A percentile compares a stretch with the other conserved stretches of the same genome.
Evolutionary conservation across 2,888 invertebrate species (phyloP).

Genomic region (Stenichneumon culpator): DNA sequence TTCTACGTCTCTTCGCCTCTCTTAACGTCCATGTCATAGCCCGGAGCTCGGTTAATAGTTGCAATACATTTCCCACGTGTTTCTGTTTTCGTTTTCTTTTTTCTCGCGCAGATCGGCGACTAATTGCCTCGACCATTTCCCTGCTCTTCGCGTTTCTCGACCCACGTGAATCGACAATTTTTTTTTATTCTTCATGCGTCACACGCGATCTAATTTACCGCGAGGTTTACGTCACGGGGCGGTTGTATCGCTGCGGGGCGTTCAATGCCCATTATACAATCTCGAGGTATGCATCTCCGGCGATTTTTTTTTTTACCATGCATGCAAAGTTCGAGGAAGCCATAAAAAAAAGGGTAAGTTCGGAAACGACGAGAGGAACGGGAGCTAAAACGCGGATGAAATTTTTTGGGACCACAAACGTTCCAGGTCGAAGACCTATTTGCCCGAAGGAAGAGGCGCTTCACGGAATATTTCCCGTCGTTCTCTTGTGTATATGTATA

Average conservation of each 20-base stretch:
- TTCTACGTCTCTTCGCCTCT: too few species aligned
- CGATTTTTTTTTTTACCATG: not conserved
- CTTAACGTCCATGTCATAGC: not conserved
- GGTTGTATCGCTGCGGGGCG: constrained; percentile 5
- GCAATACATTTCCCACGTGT: not conserved
- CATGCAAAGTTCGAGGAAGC: not conserved
- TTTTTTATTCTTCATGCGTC: not conserved
- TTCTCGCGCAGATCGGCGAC: not conserved
- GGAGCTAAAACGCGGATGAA: not conserved
- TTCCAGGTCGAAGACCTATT: constrained; percentile 1
- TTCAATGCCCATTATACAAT: constrained; percentile 9
- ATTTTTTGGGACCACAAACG: not conserved
- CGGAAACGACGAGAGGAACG: not conserved
- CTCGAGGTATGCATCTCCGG: not conserved
- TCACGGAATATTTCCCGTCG: not conserved
- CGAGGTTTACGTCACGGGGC: constrained; percentile 17
- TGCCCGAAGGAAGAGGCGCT: not conserved
- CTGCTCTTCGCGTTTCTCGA: constrained; percentile 17
- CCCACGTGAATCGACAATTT: not conserved
- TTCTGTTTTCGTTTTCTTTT: not conserved
- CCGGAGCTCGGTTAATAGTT: not conserved
- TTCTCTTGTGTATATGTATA: not conserved
- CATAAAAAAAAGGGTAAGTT: not conserved
- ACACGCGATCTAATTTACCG: not conserved
- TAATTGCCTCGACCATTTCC: constrained; percentile 1